Evolutionary conservation across 2,888 invertebrate species (phyloP), one percentile per base, ranked within the genome.

Genomic region (Aquatica leii): DNA sequence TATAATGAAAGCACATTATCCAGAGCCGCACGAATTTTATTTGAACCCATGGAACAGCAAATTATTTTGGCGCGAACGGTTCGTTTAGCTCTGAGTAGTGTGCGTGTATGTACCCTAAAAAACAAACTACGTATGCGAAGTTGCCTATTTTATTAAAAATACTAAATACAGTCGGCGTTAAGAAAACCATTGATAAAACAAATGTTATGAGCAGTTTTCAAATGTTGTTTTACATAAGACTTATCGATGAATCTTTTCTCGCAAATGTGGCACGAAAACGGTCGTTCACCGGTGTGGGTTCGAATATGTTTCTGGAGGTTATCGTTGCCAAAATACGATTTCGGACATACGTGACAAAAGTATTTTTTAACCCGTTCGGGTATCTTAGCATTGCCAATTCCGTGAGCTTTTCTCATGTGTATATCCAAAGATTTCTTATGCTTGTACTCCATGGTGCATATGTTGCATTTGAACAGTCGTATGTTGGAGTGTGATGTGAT

Each of bases 381-480:
- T 82, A 84, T 55, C 83, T 86, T 56, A 76, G 82, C 69, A 81
- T 84, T 49, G 77, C 79, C 73, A 78, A 83, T 49, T 76, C 69
- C 69, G 81, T 82, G 76, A 81, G 84, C 69, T 62, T 84, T 83
- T 37, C 81, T 83, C 76, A 86, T 84, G 69, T 87, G 87, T 66
- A 84, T 82, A 14, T 83, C 80, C 69, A 83, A 83, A 0, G 81
- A 70, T 1, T 84, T 83, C 68, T 84, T 73, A 0, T 85, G 84
- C 68, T 82, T 84, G 72, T 86, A 86, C 68, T 85, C 85, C 54
- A 81, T 80, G 43, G 80, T 78, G 69, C 87, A 87, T 64, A 85
- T 81, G 31, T 82, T 76, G 71, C 87, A 87, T 46, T 72, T 74
- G 60, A 73, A 79, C 2, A 74, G 66, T 31, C 75, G 69, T 8